Base-by-base conservation (phyloP, 2,113 vertebrate genomes). In the Epinephelus cyanopodus region DNA sequence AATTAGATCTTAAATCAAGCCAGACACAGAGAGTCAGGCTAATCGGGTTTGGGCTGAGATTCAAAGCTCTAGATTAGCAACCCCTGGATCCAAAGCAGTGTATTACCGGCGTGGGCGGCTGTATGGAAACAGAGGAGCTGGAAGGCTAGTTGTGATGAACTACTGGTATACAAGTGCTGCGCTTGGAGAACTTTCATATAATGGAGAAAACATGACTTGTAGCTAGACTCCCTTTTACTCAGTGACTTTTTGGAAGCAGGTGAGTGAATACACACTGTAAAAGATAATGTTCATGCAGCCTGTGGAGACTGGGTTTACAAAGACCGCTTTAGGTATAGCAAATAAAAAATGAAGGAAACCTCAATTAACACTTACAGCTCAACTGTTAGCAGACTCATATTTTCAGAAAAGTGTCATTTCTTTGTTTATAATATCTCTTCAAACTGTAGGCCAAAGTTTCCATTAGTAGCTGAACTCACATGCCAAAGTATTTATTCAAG, bases 61-160 rank as follows among this genome's bases (percentile, higher is more conserved):
- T 85, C 82, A 85, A 77, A 77, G 81, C 81, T 67, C 42, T 50
- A 67, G 68, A 89, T 79, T 83, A 81, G 56, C 69, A 74, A 73
- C 42, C 45, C 69, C 77, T 74, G 42, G 29, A 78, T 74, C 74
- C 81, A 83, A 64, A 70, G 37, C 73, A 63, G 48, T 57, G 58
- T 75, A 45, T 72, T 85, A 75, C 61, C 18, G 3, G 56, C 18
- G 73, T 89, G 83, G 80, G 77, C 8, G 69, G 68, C 47, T 71
- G 39, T 64, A 63, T 80, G 79, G 72, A 69, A 79, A 69, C 52
- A 5, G 27, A 56, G 19, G 64, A 68, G 68, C 80, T 70, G 58
- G 33, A 5, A 74, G 33, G 57, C 25, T 23, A 45, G 61, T 73
- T 64, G 69, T 74, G 45, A 73, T 68, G 18, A 76, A 67, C 53